Evolutionary conservation across 2,113 vertebrate species (phyloP), one percentile per base, ranked within the genome.

Genomic region (Anarrhichthys ocellatus): DNA sequence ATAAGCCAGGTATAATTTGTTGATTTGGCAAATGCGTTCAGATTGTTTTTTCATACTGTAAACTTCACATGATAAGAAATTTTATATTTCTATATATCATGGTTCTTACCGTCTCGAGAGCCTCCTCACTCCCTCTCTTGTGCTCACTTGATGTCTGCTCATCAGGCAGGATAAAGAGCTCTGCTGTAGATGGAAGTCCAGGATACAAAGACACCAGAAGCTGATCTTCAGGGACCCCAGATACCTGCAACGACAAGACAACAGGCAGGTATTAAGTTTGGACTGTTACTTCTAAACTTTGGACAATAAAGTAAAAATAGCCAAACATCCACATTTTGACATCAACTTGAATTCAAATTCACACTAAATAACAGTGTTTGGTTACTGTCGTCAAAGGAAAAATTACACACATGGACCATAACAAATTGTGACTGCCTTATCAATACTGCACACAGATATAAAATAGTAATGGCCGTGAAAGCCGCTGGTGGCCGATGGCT

Each of bases 111-210:
- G 95, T 94, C 48, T 97, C 96, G 50, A 99, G 93, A 79, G 96
- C 95, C 44, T 93, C 94, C 78, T 96, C 95, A 0, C 80, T 94
- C 71, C 91, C 94, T 93, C 95, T 97, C 89, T 96, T 96, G 87
- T 95, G 95, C 82, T 97, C 96, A 32, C 50, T 72, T 15, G 82
- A 76, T 6, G 75, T 72, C 0, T 76, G 76, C 48, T 82, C 87
- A 46, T 93, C 92, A 24, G 98, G 97, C 8, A 99, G 93, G 62
- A 99, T 96, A 78, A 98, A 99, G 59, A 99, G 96, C 48, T 99
- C 98, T 10, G 97, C 97, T 40, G 96, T 96, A 0, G 97, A 98
- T 9, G 97, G 98, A 63, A 98, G 94, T 38, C 97, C 97, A 9
- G 97, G 96, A 81, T 97, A 97, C 80, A 99, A 92, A 22, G 96